A percentile compares a stretch with the other conserved stretches of the same genome.
phyloP scores from a whole-genome alignment of 2,113 vertebrate species.

The Corythoichthys intestinalis region DNA sequence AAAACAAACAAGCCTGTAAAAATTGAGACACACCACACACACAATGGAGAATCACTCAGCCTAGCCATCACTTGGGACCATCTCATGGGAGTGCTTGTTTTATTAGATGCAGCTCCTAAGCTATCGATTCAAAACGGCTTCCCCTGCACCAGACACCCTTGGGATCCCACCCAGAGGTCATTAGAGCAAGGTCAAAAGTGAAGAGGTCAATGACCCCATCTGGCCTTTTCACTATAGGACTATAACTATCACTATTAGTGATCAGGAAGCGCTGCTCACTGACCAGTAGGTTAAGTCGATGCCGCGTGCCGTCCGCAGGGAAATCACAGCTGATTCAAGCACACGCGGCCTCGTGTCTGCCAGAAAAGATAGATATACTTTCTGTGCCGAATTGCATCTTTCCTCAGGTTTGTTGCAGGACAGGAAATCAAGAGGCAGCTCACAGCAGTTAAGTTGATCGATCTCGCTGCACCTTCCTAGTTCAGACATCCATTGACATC shows the following conservation, averaged over 20 bases:
- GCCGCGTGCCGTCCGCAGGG: slow-evolving; percentile 30
- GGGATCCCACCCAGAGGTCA: slow-evolving; percentile 40
- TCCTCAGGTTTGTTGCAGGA: background rate
- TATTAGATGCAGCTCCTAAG: slow-evolving; percentile 24
- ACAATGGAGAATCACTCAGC: slow-evolving; percentile 35
- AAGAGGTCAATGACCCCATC: slow-evolving; percentile 33
- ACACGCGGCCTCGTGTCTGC: background rate
- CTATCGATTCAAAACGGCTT: slow-evolving; percentile 50
- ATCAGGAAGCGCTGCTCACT: slow-evolving; percentile 47
- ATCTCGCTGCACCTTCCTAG: background rate
- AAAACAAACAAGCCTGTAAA: slow-evolving; percentile 18
- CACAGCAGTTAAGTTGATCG: background rate
- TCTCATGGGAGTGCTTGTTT: slow-evolving; percentile 38
- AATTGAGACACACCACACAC: background rate
- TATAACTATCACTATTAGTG: slow-evolving; percentile 14
- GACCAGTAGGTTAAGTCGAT: slow-evolving; percentile 43
- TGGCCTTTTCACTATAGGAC: slow-evolving; percentile 37
- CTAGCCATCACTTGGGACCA: slow-evolving; percentile 21
- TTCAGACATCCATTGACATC: background rate
- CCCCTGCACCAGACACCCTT: slow-evolving; percentile 44
- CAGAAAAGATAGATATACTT: background rate
- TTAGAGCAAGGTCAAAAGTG: slow-evolving; percentile 34
- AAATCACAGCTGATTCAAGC: slow-evolving; percentile 49
- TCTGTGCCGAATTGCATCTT: background rate
- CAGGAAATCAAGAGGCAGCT: background rate